These are phyloP conservation scores for Pyrgus malvae DNA, from an alignment of 2,888 invertebrate genomes.

Conservation along the genomic window DNA sequence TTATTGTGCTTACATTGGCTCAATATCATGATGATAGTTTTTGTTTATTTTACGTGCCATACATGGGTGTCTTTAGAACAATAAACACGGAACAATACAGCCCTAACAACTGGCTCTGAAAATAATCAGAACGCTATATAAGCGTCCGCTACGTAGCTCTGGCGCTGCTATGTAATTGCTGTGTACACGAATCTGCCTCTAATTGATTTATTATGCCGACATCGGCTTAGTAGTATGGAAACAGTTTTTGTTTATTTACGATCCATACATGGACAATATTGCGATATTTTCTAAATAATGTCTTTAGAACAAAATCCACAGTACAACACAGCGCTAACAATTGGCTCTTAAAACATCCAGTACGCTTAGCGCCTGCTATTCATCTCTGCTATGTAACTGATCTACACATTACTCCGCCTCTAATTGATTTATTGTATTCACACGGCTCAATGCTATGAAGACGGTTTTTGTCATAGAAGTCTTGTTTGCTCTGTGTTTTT, in stretches of 20 bases:
- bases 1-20: slow-evolving; percentile 44
- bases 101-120: not conserved
- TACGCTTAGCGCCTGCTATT: no score
- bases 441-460: slow-evolving; percentile 32
- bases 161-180: slow-evolving; percentile 6
- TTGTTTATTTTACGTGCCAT: not conserved
- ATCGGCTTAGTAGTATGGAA: slow-evolving; percentile 31
- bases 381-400: slow-evolving; percentile 12
- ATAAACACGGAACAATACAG: slow-evolving; percentile 11
- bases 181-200: slow-evolving; percentile 29
- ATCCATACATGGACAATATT: no score
- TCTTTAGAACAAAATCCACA: no score
- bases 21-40: slow-evolving; percentile 29
- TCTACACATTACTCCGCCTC: slow-evolving; percentile 13
- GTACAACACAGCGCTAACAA: no score
- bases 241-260: not conserved
- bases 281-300: no score
- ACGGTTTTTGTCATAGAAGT: not conserved
- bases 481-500: no score
- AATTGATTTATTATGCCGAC: slow-evolving; percentile 54
- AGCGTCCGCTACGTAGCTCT: slow-evolving; percentile 6
- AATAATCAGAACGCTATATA: not conserved
- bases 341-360: no score
- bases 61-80: no score
- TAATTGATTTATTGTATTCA: slow-evolving; percentile 55